A percentile compares a stretch with the other conserved stretches of the same genome.
Conservation (phyloP, 2,113 vertebrate species). For the Pedionomus torquatus region DNA sequence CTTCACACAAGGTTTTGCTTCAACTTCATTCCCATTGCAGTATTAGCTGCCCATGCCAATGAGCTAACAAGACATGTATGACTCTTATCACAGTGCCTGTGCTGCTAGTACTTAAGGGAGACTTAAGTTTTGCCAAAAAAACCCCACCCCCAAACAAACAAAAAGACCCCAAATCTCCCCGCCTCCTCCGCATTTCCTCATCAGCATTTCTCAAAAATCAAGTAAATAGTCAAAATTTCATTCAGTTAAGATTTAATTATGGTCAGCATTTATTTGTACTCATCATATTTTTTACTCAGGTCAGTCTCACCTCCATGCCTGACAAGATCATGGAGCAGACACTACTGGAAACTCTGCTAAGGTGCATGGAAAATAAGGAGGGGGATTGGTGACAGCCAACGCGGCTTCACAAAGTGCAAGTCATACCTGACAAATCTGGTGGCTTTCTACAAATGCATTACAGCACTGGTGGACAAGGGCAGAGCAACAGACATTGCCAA, state of each 20-base stretch:
- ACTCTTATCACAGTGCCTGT: neutral
- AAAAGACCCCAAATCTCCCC: neutral
- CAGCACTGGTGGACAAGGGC: no score
- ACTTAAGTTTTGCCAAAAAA: neutral
- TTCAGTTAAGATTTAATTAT: neutral
- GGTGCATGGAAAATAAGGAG: no score
- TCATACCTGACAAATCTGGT: no score
- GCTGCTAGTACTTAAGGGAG: neutral
- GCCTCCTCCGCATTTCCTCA: neutral
- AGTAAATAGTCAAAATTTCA: neutral
- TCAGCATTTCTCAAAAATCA: neutral
- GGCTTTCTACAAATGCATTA: no score
- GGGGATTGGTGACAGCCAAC: no score
- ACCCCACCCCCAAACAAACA: neutral
- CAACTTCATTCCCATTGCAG: neutral
- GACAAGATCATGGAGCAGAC: no score
- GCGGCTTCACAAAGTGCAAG: no score
- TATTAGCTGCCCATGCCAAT: neutral
- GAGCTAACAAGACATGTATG: neutral
- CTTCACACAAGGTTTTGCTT: neutral
- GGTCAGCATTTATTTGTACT: neutral
- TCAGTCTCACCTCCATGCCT: no score
- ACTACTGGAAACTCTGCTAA: no score
- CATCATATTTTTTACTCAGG: no score
- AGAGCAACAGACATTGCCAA: no score